phyloP scores from a whole-genome alignment of 2,888 invertebrate genomes.

The Andrena bucephala region DNA sequence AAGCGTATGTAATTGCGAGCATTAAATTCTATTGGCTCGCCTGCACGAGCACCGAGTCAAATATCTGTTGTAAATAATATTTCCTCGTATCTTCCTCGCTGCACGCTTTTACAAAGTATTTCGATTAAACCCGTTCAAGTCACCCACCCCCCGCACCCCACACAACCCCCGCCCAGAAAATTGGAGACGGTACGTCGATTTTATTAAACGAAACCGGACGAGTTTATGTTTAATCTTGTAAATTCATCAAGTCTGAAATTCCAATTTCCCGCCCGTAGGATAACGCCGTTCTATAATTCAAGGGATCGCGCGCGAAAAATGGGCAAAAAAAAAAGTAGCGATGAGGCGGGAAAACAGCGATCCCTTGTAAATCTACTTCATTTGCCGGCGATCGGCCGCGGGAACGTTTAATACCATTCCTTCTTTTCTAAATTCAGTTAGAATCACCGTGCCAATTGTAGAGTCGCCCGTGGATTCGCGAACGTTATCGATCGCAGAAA shows the following conservation, averaged over 20 bases:
- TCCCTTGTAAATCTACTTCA: slow-evolving; percentile 3
- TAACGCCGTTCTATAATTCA: not conserved
- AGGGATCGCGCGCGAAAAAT: not conserved
- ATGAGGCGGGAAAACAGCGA: not conserved
- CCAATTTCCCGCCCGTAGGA: slow-evolving; percentile 4
- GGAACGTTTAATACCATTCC: slow-evolving; percentile 15
- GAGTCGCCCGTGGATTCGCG: slow-evolving; percentile 11
- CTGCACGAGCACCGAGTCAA: not conserved
- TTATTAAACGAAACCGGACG: slow-evolving; percentile 28
- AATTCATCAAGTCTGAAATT: slow-evolving; percentile 14
- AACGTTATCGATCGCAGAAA: slow-evolving; percentile 27
- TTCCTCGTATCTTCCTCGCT: not conserved
- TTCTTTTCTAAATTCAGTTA: slow-evolving; percentile 15
- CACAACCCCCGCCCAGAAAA: not conserved
- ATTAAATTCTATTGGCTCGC: not conserved
- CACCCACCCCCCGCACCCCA: not conserved
- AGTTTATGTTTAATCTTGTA: slow-evolving; percentile 18
- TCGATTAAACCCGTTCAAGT: slow-evolving; percentile 10
- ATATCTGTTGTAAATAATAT: slow-evolving; percentile 6
- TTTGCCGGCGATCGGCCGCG: not conserved
- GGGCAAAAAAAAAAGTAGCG: not conserved
- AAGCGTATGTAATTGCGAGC: not conserved
- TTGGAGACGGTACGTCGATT: slow-evolving; percentile 2
- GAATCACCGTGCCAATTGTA: not conserved
- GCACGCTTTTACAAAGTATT: slow-evolving; percentile 4